phyloP scores from a whole-genome alignment of 1,140 invertebrate species.

The Acromyrmex heyeri region DNA sequence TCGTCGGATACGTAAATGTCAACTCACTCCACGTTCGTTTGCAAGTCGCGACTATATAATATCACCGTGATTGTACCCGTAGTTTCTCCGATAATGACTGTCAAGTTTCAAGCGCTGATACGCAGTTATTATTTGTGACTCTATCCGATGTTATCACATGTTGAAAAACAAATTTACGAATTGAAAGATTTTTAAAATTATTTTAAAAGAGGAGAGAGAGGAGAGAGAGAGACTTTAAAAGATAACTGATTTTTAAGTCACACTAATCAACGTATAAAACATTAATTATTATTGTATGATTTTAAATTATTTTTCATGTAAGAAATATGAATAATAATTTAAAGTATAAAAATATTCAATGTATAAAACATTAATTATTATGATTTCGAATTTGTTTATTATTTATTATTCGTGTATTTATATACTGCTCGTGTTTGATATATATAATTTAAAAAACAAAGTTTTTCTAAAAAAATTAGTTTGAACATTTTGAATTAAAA shows the following conservation, averaged over 20 bases:
- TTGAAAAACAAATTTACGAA: neutral
- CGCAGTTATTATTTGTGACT: neutral
- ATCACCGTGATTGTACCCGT: neutral
- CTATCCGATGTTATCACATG: neutral
- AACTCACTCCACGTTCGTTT: neutral
- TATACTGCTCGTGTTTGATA: too few relatives aligned
- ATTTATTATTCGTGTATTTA: too few relatives aligned
- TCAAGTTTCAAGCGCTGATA: neutral
- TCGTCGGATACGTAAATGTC: neutral
- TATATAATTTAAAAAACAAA: too few relatives aligned
- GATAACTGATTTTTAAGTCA: too few relatives aligned
- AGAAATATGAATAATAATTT: too few relatives aligned
- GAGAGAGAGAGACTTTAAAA: neutral
- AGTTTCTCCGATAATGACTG: neutral
- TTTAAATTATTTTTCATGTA: neutral
- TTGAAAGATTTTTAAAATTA: too few relatives aligned
- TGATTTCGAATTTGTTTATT: neutral
- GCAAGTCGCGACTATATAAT: neutral
- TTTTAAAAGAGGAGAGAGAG: neutral
- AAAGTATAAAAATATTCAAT: neutral
- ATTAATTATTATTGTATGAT: neutral
- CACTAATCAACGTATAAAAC: neutral
- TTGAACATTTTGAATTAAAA: too few relatives aligned
- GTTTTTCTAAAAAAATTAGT: too few relatives aligned
- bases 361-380: neutral